Evolutionary conservation across 2,888 invertebrate species (phyloP).

Genomic region (Platycheirus rosarum): DNA sequence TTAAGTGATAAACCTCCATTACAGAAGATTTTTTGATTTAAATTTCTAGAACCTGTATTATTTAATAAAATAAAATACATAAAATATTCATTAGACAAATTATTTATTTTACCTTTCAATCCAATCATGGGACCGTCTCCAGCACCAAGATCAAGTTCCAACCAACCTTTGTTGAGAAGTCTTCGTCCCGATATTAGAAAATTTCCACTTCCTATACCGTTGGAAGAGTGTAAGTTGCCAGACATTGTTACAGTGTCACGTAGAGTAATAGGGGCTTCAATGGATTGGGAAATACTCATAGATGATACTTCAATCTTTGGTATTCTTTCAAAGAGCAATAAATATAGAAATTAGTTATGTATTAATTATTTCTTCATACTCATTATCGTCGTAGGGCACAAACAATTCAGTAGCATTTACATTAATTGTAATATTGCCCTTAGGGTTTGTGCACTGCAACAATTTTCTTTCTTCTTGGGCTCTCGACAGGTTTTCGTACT

Average conservation of each 20-base stretch:
- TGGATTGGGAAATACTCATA: constrained; percentile 95
- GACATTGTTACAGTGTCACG: constrained; percentile 93
- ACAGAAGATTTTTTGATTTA: constrained; percentile 89
- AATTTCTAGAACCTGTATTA: constrained; percentile 86
- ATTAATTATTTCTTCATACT: constrained; percentile 78
- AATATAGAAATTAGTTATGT: no score
- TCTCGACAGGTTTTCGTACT: constrained; percentile 94
- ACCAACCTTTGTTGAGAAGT: constrained; percentile 92
- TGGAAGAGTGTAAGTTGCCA: constrained; percentile 92
- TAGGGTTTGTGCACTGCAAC: constrained; percentile 95
- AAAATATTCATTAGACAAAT: neutral
- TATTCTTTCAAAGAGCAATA: constrained; percentile 81
- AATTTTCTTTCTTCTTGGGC: constrained; percentile 94
- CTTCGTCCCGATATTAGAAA: constrained; percentile 90
- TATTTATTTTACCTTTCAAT: constrained; percentile 85
- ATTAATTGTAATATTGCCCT: constrained; percentile 92
- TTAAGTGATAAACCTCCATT: constrained; percentile 90
- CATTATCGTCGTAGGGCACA: constrained; percentile 90
- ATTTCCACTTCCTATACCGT: constrained; percentile 90
- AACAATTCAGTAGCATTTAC: constrained; percentile 97
- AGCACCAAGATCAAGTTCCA: constrained; percentile 92
- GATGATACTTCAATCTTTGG: constrained; percentile 95
- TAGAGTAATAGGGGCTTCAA: constrained; percentile 94
- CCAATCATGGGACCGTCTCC: constrained; percentile 92
- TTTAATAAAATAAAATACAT: no score